Evolutionary conservation across 1,140 invertebrate genomes (phyloP).

Genomic region (Dysdera silvatica): DNA sequence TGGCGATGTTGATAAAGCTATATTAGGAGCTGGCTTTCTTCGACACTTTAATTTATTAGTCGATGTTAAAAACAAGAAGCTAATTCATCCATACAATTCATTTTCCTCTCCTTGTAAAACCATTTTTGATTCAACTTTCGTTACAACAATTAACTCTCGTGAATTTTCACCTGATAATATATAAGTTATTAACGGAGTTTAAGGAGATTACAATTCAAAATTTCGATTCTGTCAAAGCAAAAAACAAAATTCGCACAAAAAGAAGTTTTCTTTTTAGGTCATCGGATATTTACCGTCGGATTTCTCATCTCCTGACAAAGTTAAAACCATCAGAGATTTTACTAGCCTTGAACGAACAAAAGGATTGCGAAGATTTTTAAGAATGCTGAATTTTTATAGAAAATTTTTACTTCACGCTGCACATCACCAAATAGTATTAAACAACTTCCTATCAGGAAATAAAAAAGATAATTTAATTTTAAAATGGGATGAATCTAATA

Average conservation of each 20-base stretch:
- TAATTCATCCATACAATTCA: neutral
- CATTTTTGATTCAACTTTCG: neutral
- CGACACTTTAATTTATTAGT: neutral
- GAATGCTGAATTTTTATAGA: slow-evolving; percentile 42
- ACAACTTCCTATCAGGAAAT: neutral
- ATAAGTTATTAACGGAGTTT: neutral
- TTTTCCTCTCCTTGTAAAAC: neutral
- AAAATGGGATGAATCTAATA: neutral
- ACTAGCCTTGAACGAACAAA: slow-evolving; percentile 36
- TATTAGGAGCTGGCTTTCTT: neutral
- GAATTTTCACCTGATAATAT: neutral
- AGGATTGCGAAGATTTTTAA: slow-evolving; percentile 39
- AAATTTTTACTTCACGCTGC: slow-evolving; percentile 39
- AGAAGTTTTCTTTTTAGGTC: slow-evolving; percentile 36
- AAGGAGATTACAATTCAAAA: neutral
- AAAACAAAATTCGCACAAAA: neutral
- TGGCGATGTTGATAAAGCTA: neutral
- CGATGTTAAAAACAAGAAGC: neutral
- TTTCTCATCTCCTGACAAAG: slow-evolving; percentile 37
- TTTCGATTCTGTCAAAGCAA: neutral
- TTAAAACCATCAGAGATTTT: slow-evolving; percentile 40
- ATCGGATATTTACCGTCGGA: slow-evolving; percentile 35
- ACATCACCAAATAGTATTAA: slow-evolving; percentile 10
- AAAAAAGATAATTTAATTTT: neutral
- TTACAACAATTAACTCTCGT: neutral